Conservation (phyloP, 2,888 invertebrate genomes). For the Drosophila kuntzei region DNA sequence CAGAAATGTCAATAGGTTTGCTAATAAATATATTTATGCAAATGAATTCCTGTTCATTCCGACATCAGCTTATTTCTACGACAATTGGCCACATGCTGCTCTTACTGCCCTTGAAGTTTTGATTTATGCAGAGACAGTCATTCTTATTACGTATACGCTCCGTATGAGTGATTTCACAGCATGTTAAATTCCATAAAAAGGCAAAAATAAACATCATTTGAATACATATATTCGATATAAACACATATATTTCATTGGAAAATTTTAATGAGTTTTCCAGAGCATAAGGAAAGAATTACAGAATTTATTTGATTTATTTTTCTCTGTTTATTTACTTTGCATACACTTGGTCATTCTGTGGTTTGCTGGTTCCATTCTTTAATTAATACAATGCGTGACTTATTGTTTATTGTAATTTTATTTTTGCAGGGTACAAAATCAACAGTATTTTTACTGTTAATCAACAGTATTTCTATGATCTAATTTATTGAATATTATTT, state of each 20-base stretch:
- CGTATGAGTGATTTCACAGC: constrained; percentile 58
- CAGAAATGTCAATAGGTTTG: constrained; percentile 35
- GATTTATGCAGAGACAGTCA: constrained; percentile 62
- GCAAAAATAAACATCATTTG: constrained; percentile 8
- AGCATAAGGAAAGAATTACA: neutral
- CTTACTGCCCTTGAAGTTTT: constrained; percentile 32
- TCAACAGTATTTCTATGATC: constrained; percentile 67
- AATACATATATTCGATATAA: neutral
- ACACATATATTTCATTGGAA: constrained; percentile 1
- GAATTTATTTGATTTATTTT: neutral
- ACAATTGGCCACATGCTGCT: constrained; percentile 59
- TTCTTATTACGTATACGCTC: constrained; percentile 44
- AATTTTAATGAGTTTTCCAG: neutral
- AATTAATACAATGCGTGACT: neutral
- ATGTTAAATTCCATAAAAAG: constrained; percentile 35
- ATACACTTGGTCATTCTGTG: neutral
- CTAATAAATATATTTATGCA: constrained; percentile 70
- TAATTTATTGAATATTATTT: constrained; percentile 44
- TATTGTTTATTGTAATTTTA: constrained; percentile 3
- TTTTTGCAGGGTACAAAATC: constrained; percentile 35
- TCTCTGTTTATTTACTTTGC: neutral
- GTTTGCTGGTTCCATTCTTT: neutral
- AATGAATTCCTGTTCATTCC: constrained; percentile 61
- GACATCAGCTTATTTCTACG: constrained; percentile 33
- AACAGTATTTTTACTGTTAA: constrained; percentile 66